Conservation (phyloP, 2,797 vertebrate genomes). For the Lagocephalus sceleratus region DNA sequence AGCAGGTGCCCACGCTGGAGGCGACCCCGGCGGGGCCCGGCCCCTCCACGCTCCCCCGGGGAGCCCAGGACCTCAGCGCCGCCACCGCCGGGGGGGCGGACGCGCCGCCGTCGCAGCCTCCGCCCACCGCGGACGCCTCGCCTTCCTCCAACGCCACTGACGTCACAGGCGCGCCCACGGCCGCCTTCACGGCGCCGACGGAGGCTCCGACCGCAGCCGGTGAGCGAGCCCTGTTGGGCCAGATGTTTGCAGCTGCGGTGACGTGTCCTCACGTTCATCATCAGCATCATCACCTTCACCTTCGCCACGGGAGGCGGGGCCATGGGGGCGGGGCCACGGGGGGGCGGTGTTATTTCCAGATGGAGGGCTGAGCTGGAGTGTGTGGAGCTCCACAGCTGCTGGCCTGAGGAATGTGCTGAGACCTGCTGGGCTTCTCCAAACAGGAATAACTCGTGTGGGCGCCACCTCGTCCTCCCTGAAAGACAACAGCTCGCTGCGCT, state of each 20-base stretch:
- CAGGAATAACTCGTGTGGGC: constrained; percentile 34
- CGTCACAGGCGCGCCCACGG: constrained; percentile 2
- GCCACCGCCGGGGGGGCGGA: constrained; percentile 46
- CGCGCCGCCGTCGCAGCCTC: constrained; percentile 31
- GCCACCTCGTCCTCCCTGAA: constrained; percentile 2
- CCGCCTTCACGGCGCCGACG: constrained; percentile 36
- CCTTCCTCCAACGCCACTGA: constrained; percentile 60
- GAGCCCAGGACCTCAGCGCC: constrained; percentile 50
- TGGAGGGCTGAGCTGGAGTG: constrained; percentile 12
- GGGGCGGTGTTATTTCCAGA: constrained; percentile 27
- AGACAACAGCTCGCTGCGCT: background rate
- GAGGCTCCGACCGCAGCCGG: constrained; percentile 56
- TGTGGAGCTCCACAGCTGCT: constrained; percentile 9
- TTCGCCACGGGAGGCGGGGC: too few relatives aligned
- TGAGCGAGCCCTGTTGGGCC: constrained; percentile 35
- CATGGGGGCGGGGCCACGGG: too few relatives aligned
- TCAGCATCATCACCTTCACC: constrained; percentile 11
- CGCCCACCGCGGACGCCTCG: constrained; percentile 31
- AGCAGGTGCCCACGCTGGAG: constrained; percentile 50
- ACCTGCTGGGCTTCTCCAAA: constrained; percentile 16
- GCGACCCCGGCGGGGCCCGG: constrained; percentile 28
- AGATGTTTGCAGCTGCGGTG: background rate
- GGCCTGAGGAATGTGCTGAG: constrained; percentile 41
- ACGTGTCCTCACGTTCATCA: background rate
- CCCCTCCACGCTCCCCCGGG: constrained; percentile 44